Percentiles rank a stretch among this genome's conserved stretches.
Evolutionary conservation across 2,113 vertebrate species (phyloP).

Genomic region (Deroptyus accipitrinus): DNA sequence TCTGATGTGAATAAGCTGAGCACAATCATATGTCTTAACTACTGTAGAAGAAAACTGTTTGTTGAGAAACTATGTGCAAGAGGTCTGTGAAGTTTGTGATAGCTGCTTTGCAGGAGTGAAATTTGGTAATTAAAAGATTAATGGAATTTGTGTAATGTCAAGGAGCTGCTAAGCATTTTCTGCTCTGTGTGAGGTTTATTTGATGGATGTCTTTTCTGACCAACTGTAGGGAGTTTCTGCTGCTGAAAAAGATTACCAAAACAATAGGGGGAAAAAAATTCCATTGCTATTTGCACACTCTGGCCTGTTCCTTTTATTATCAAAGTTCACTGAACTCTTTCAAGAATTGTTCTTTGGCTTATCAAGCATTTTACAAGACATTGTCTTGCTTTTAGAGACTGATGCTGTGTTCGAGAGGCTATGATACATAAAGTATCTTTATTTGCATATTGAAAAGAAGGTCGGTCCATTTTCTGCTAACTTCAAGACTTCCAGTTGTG

Average conservation of each 20-base stretch:
- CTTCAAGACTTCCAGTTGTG: background rate
- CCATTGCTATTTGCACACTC: background rate
- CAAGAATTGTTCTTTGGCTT: background rate
- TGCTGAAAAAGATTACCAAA: background rate
- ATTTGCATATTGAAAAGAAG: background rate
- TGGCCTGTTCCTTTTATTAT: background rate
- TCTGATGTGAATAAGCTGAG: background rate
- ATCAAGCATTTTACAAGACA: background rate
- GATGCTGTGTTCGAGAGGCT: background rate
- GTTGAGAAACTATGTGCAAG: background rate
- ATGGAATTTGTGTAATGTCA: background rate
- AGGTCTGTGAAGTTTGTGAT: background rate
- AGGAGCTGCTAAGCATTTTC: background rate
- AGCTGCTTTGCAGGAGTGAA: background rate
- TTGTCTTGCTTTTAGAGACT: background rate
- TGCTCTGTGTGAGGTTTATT: background rate
- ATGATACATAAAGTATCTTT: background rate
- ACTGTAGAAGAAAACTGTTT: background rate
- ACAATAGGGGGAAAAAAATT: background rate
- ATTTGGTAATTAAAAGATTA: conserved; percentile 1
- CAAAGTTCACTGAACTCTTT: background rate
- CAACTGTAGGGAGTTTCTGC: background rate
- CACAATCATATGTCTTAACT: background rate
- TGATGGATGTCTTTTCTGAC: background rate
- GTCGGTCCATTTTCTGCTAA: background rate